These are phyloP conservation scores for Mystacides longicornis DNA, from an alignment of 2,888 invertebrate species.

Conservation along the genomic window DNA sequence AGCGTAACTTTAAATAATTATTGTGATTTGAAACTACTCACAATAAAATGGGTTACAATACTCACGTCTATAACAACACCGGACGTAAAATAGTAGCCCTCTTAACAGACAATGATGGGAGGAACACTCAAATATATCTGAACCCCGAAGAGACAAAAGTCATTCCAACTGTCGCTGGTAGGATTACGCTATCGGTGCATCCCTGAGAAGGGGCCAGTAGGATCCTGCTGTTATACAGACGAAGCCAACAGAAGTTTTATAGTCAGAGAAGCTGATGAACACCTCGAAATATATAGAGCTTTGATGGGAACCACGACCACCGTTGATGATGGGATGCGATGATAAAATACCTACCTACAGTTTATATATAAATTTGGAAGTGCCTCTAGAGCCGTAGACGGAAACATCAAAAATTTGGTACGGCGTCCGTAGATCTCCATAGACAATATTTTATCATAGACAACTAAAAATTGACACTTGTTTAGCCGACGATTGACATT, in stretches of 20 bases:
- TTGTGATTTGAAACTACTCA: too few species aligned
- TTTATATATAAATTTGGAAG: too few species aligned
- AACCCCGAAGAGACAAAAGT: neutral
- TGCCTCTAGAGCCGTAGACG: too few species aligned
- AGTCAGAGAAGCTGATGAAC: neutral
- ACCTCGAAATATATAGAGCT: neutral
- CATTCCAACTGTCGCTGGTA: neutral
- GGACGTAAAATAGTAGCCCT: neutral
- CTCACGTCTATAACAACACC: neutral
- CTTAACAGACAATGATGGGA: neutral
- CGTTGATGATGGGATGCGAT: neutral
- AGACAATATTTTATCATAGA: too few species aligned
- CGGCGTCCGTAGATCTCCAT: too few species aligned
- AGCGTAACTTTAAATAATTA: too few species aligned
- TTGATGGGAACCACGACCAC: neutral
- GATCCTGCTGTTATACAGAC: neutral
- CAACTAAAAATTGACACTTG: too few species aligned
- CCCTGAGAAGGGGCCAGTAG: neutral
- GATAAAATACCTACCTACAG: too few species aligned
- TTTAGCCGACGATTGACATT: too few species aligned
- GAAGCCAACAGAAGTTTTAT: neutral
- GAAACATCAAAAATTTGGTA: too few species aligned
- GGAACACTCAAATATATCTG: neutral
- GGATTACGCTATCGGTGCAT: neutral
- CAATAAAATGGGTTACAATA: too few species aligned